These are phyloP conservation scores for Polyommatus iphigenia DNA, from an alignment of 2,888 invertebrate species.

Conservation along the genomic window DNA sequence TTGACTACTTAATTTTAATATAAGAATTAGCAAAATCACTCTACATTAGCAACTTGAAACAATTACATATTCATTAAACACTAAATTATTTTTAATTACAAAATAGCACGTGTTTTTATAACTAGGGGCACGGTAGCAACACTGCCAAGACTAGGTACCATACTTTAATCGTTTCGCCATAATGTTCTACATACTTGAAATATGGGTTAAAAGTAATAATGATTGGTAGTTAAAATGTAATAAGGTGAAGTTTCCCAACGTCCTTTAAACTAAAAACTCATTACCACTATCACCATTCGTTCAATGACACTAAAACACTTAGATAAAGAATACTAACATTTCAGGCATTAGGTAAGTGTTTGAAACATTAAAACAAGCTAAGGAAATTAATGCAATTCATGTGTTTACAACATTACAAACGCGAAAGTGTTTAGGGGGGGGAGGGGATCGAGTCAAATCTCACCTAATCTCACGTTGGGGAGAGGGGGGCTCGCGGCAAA, in stretches of 20 bases:
- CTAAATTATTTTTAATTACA: not conserved
- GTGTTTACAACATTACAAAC: no score
- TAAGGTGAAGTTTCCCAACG: not conserved
- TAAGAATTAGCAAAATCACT: not conserved
- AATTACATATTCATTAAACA: not conserved
- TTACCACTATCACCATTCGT: not conserved
- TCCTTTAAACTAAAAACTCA: not conserved
- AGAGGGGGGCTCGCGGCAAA: no score
- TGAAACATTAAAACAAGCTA: not conserved
- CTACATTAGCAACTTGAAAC: not conserved
- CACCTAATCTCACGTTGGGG: no score
- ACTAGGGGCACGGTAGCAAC: not conserved
- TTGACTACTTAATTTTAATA: no score
- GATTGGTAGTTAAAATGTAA: not conserved
- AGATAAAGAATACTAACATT: not conserved
- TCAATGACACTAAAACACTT: not conserved
- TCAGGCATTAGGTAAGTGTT: not conserved
- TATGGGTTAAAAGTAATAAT: not conserved
- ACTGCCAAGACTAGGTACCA: not conserved
- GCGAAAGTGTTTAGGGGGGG: no score
- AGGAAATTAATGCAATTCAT: not conserved
- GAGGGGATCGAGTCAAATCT: no score
- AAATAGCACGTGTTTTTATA: not conserved
- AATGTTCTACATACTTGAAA: not conserved
- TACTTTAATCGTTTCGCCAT: not conserved